Evolutionary conservation across 1,140 invertebrate species (phyloP), one percentile per base, ranked within the genome.

Genomic region (Palaemon carinicauda): DNA sequence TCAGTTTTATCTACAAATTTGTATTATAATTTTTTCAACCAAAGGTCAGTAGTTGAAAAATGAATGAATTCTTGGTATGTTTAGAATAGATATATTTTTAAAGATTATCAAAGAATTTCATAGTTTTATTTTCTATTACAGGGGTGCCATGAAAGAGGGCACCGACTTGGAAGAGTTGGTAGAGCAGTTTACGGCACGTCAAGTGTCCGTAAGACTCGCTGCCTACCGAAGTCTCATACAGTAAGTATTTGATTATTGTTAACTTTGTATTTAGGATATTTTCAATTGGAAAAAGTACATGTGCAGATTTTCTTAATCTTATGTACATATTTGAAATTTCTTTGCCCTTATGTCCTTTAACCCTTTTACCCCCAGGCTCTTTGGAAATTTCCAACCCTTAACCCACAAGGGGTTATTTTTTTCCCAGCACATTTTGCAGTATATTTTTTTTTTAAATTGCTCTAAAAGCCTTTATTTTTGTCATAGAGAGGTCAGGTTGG

Each of bases 241-340:
- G 86, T 82, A 54, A 82, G 80, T 82, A n/a, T n/a, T n/a, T n/a
- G n/a, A n/a, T n/a, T 19, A 1, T 82, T 84, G 17, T 54, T 73
- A 52, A 41, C n/a, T n/a, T n/a, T n/a, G n/a, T n/a, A n/a, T n/a
- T n/a, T n/a, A n/a, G n/a, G n/a, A n/a, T n/a, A n/a, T n/a, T n/a
- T n/a, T n/a, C n/a, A n/a, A n/a, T n/a, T n/a, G n/a, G n/a, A n/a
- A n/a, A n/a, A n/a, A n/a, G n/a, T n/a, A n/a, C n/a, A n/a, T n/a
- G n/a, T n/a, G n/a, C n/a, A n/a, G n/a, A n/a, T n/a, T n/a, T 60
- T 77, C 60, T 41, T 54, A 56, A 41, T 29, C 12, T 10, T 24
- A 21, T 3, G 0, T 12, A 41, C 5, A 5, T 51, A 2, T 33
- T 33, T 77, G 31, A 21, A 1, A 75, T 69, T 21, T n/a, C 52